A percentile compares a stretch with the other conserved stretches of the same genome.
phyloP scores from a whole-genome alignment of 2,113 vertebrate genomes.

The Cygnus buccinator region DNA sequence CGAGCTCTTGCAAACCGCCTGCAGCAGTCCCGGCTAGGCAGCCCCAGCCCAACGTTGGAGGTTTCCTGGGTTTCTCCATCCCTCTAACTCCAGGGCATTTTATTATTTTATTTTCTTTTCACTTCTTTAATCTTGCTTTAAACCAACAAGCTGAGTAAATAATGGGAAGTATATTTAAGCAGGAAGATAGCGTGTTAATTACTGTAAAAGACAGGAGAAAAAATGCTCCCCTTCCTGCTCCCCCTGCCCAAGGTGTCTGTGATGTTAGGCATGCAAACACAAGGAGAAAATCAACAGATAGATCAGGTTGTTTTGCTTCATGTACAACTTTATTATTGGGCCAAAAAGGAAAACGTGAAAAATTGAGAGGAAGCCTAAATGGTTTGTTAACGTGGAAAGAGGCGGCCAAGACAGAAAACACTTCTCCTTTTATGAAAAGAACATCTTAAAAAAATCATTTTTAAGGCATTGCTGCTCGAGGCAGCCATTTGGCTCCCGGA shows the following conservation, averaged over 20 bases:
- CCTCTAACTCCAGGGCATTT: not conserved
- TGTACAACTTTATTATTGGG: not conserved
- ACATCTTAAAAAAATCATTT: not conserved
- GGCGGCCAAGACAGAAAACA: conserved; percentile 34
- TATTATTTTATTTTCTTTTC: not conserved
- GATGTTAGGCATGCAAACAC: not conserved
- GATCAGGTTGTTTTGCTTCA: not conserved
- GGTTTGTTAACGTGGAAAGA: not conserved
- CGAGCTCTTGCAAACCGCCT: not conserved
- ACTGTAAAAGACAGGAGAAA: not conserved
- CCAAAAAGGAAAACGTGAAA: not conserved
- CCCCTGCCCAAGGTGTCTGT: not conserved
- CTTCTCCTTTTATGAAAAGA: conserved; percentile 6
- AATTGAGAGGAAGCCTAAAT: not conserved
- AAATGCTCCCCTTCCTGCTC: too few relatives aligned
- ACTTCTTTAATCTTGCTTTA: not conserved
- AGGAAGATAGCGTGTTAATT: not conserved
- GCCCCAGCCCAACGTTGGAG: not conserved
- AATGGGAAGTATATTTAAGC: not conserved
- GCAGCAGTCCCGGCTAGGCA: not conserved
- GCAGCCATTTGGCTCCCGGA: conserved; percentile 42
- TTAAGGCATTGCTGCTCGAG: conserved; percentile 37
- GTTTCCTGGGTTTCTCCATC: not conserved
- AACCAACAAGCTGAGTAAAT: not conserved
- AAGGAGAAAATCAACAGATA: not conserved